Evolutionary conservation across 2,797 vertebrate genomes (phyloP).

Genomic region (Alexandromys oeconomus): DNA sequence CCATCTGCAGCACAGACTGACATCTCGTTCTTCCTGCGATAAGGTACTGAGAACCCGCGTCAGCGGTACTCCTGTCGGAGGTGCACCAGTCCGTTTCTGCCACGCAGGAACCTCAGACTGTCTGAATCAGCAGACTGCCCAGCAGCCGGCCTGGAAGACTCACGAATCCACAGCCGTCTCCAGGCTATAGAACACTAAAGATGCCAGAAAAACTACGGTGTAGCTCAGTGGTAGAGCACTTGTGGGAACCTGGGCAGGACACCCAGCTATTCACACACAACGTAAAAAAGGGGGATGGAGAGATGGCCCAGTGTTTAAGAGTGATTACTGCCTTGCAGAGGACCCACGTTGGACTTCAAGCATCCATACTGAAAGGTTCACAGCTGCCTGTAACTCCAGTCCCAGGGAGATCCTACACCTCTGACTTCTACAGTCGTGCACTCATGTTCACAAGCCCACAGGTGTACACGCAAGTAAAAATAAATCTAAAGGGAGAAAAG

Average conservation of each 20-base stretch:
- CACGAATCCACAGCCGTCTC: neutral
- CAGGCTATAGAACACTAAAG: neutral
- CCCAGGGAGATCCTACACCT: too few species aligned
- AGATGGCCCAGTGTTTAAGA: neutral
- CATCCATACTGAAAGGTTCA: too few species aligned
- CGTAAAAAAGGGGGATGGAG: neutral
- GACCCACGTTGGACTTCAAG: too few species aligned
- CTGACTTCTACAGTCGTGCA: too few species aligned
- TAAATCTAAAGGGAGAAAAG: too few species aligned
- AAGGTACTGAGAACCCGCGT: neutral
- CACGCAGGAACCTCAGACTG: neutral
- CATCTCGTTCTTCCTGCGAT: neutral
- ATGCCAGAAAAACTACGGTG: neutral
- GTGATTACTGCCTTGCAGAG: too few species aligned
- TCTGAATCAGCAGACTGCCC: neutral
- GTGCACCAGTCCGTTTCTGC: neutral
- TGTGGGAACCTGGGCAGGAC: neutral
- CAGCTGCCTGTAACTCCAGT: too few species aligned
- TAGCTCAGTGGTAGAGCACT: neutral
- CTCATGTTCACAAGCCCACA: too few species aligned
- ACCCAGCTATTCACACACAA: neutral
- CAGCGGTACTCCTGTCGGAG: neutral
- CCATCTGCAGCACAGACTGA: neutral
- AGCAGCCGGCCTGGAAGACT: neutral
- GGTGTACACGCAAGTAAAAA: too few species aligned